These are phyloP conservation scores for Athene noctua DNA, from an alignment of 2,113 vertebrate species.

Conservation along the genomic window DNA sequence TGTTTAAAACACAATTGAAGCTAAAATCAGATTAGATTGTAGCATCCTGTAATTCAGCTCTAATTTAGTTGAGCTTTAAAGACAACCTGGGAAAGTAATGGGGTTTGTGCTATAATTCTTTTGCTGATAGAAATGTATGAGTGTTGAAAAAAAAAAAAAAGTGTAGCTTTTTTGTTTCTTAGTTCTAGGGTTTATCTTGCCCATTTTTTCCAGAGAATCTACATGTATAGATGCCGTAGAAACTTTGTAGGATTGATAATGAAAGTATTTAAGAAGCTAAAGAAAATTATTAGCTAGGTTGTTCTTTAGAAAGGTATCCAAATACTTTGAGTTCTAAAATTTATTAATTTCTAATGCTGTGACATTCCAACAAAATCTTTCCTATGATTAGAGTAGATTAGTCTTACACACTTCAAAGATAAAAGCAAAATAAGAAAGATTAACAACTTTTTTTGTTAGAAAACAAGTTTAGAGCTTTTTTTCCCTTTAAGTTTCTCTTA, in stretches of 20 bases:
- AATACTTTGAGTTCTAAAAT: background rate
- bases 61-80: background rate
- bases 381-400: background rate
- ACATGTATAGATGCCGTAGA: background rate
- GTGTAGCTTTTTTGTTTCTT: background rate
- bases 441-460: background rate
- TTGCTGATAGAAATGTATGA: background rate
- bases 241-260: background rate
- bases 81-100: background rate
- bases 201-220: background rate
- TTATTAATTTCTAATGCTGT: background rate
- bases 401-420: background rate
- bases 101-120: background rate
- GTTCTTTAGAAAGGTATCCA: background rate
- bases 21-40: conserved; percentile 30
- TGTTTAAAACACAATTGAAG: conserved; percentile 11
- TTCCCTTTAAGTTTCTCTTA: background rate
- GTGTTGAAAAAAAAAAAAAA: background rate
- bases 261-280: background rate
- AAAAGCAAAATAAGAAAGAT: background rate
- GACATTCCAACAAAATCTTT: background rate
- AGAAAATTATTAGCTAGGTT: background rate
- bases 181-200: background rate
- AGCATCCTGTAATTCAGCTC: conserved; percentile 28
- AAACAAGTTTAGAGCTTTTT: background rate